Base-by-base conservation (phyloP, 2,888 invertebrate species). In the Acanthosoma haemorrhoidale region DNA sequence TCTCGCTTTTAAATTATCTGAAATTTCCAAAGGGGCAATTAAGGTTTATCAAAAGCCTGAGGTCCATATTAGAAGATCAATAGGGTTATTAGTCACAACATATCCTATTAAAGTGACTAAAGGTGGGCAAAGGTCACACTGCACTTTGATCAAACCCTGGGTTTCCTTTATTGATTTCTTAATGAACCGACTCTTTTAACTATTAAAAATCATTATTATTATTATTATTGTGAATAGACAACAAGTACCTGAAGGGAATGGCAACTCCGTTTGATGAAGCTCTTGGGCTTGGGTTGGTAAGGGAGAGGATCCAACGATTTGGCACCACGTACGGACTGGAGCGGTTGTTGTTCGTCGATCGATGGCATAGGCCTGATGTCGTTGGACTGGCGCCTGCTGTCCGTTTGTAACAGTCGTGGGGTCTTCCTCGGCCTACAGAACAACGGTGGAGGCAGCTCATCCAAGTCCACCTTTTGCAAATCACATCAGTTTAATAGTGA, bases 341-440 rank as follows among this genome's bases (percentile, higher is more conserved):
- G 71, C 13, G 71, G 41, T 13, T 72, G 73, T 0, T 75, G 68
- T 8, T 74, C 72, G 34, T 70, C 72, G 1, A 60, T 68, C 3
- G 70, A 71, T 21, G 70, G 70, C 32, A 73, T 66, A 15, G 67
- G 21, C 4, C 21, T 51, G n/a, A 70, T 34, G 75, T 81, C 80
- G 75, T 80, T 83, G 77, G 77, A 82, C 75, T 88, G 88, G 18
- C 88, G 83, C 15, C 88, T 80, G 75, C 87, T 87, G 4, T 83
- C 83, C 2, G 82, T 83, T 59, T 76, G 88, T 89, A 78, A 88
- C 71, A 91, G 80, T 75, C 90, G 87, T 0, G 92, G 92, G 79
- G 91, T 91, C 74, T 88, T 84, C 21, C 91, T 83, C 32, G 92
- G 92, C 41, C 92, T 85, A 77, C 92, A 91, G 80, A 94, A 94